These are phyloP conservation scores for Xanthia togata DNA, from an alignment of 2,888 invertebrate genomes.

Conservation along the genomic window DNA sequence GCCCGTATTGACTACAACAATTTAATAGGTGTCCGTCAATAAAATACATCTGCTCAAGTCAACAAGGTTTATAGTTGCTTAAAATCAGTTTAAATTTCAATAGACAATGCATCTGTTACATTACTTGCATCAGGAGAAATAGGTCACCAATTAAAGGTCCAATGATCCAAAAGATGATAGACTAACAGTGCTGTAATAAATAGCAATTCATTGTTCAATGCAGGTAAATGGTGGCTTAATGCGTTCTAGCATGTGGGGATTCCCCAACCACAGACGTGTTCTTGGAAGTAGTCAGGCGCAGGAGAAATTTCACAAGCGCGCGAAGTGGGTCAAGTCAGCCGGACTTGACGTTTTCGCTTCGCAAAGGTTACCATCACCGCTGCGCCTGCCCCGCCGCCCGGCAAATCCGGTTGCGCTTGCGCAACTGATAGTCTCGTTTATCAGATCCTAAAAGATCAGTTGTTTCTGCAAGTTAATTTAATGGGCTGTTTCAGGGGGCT, in stretches of 20 bases:
- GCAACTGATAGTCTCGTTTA: constrained; percentile 86
- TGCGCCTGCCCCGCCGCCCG: constrained; percentile 75
- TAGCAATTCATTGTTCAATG: constrained; percentile 55
- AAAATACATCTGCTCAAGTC: constrained; percentile 84
- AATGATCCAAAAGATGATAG: constrained; percentile 20
- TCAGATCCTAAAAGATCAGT: constrained; percentile 86
- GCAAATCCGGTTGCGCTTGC: constrained; percentile 86
- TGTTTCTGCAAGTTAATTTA: constrained; percentile 75
- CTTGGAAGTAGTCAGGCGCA: constrained; percentile 83
- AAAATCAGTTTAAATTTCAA: constrained; percentile 75
- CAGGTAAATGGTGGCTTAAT: constrained; percentile 67
- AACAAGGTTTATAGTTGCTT: constrained; percentile 80
- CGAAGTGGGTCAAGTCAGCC: constrained; percentile 89
- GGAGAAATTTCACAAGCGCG: constrained; percentile 89
- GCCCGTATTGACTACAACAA: constrained; percentile 81
- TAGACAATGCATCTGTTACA: constrained; percentile 53
- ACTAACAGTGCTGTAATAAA: constrained; percentile 40
- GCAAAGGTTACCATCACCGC: constrained; percentile 86
- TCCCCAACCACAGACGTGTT: constrained; percentile 82
- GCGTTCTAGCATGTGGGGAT: constrained; percentile 77
- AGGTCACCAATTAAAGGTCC: constrained; percentile 36
- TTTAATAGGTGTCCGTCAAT: constrained; percentile 87
- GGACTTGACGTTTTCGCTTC: constrained; percentile 88
- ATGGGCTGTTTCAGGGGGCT: constrained; percentile 5
- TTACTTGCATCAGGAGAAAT: constrained; percentile 49